Percentiles rank a stretch among this genome's conserved stretches.
These are phyloP conservation scores for Homalodisca vitripennis DNA, from an alignment of 1,140 invertebrate species.

Conservation along the genomic window DNA sequence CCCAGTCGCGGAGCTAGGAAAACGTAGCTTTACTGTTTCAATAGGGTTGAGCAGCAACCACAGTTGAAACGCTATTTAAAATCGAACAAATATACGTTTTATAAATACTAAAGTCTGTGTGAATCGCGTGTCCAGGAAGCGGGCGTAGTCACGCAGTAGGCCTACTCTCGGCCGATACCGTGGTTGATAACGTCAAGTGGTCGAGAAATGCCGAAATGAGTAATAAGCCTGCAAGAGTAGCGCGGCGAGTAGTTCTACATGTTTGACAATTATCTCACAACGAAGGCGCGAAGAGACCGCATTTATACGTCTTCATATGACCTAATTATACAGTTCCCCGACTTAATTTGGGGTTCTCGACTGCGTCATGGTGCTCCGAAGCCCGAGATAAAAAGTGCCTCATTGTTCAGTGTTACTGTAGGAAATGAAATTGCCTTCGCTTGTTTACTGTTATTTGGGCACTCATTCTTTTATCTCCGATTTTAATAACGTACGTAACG, in stretches of 20 bases:
- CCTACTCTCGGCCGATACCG: background rate
- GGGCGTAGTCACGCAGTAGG: background rate
- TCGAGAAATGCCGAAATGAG: background rate
- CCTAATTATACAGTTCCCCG: slow-evolving; percentile 1
- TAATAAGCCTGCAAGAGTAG: background rate
- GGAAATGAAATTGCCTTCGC: slow-evolving; percentile 9
- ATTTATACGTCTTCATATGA: background rate
- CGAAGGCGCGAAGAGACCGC: too few relatives aligned
- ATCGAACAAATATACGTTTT: too few relatives aligned
- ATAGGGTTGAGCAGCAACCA: too few relatives aligned
- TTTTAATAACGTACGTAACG: background rate
- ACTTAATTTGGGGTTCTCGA: slow-evolving; percentile 6
- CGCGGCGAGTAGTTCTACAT: slow-evolving; percentile 5
- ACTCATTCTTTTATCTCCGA: slow-evolving; percentile 11
- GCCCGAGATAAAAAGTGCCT: slow-evolving; percentile 4
- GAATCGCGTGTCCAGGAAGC: slow-evolving; percentile 1
- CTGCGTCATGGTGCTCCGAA: slow-evolving; percentile 3
- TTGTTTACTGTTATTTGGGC: slow-evolving; percentile 1
- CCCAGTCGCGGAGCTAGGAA: too few relatives aligned
- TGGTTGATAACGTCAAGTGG: background rate
- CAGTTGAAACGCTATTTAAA: too few relatives aligned
- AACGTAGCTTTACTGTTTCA: too few relatives aligned
- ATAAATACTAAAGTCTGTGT: too few relatives aligned
- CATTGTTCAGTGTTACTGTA: background rate
- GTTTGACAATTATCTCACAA: slow-evolving; percentile 10